Percentiles rank a stretch among this genome's conserved stretches.
These are phyloP conservation scores for Cynopterus brachyotis DNA, from an alignment of 2,113 vertebrate species.

Conservation along the genomic window DNA sequence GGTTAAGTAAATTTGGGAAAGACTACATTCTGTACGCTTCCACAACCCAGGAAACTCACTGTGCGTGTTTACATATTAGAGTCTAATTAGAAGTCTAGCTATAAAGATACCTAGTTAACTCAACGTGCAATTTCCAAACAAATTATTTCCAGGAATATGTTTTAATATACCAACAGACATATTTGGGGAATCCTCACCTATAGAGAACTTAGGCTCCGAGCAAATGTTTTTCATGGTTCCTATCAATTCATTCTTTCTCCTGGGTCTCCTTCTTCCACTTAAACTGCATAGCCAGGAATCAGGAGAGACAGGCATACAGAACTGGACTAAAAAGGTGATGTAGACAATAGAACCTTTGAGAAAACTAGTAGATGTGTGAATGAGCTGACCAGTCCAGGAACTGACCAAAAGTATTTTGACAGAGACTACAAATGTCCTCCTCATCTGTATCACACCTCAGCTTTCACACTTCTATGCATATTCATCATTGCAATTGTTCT, in stretches of 20 bases:
- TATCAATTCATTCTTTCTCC: background rate
- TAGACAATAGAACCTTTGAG: background rate
- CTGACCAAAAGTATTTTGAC: background rate
- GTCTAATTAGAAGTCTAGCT: background rate
- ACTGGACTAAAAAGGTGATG: background rate
- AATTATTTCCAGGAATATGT: background rate
- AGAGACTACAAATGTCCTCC: background rate
- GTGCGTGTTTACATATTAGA: background rate
- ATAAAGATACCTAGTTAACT: background rate
- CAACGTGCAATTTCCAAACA: background rate
- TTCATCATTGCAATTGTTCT: background rate
- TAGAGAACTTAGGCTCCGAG: background rate
- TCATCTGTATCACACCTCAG: background rate
- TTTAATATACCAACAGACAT: background rate
- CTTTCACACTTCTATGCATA: background rate
- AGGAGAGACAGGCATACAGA: background rate
- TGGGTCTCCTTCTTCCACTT: background rate
- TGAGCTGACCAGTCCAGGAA: background rate
- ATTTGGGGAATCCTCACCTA: background rate
- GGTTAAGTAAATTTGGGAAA: background rate
- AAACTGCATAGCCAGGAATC: background rate
- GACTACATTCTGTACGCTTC: background rate
- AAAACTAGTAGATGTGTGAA: background rate
- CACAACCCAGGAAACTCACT: background rate
- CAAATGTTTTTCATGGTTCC: background rate